A percentile compares a stretch with the other conserved stretches of the same genome.
These are phyloP conservation scores for Tetrax tetrax DNA, from an alignment of 2,113 vertebrate genomes.

Conservation along the genomic window DNA sequence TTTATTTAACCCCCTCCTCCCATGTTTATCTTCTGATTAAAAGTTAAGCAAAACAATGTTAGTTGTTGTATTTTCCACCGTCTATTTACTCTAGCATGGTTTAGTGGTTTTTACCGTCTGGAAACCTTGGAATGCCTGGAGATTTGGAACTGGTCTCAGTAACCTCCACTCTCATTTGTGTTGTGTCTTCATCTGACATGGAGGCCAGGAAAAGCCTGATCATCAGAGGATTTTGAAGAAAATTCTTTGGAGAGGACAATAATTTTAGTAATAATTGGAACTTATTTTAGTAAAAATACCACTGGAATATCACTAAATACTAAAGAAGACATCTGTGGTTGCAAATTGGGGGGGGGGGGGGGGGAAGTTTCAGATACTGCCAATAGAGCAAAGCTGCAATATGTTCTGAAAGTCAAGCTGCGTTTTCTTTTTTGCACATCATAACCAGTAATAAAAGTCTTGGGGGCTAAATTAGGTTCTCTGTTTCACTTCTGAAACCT, in stretches of 20 bases:
- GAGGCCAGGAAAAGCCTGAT: not conserved
- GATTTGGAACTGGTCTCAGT: not conserved
- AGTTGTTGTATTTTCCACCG: not conserved
- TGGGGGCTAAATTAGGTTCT: not conserved
- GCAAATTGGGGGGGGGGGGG: no score
- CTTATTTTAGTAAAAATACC: not conserved
- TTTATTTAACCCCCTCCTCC: accelerated
- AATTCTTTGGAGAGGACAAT: not conserved
- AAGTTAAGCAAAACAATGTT: not conserved
- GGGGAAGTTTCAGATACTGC: not conserved
- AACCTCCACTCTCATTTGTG: not conserved
- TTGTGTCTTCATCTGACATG: not conserved
- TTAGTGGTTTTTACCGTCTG: not conserved
- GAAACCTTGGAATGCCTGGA: not conserved
- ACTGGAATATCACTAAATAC: not conserved
- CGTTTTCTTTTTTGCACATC: constrained; percentile 26
- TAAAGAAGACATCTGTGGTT: not conserved
- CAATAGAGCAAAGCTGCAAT: constrained; percentile 45
- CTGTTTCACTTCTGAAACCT: not conserved
- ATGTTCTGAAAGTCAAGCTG: constrained; percentile 31
- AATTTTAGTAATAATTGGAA: not conserved
- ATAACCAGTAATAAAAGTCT: not conserved
- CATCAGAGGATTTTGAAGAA: not conserved
- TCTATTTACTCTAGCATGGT: not conserved
- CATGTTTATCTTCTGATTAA: not conserved